A percentile compares a stretch with the other conserved stretches of the same genome.
phyloP scores from a whole-genome alignment of 2,113 vertebrate genomes.

The Pseudopipra pipra region DNA sequence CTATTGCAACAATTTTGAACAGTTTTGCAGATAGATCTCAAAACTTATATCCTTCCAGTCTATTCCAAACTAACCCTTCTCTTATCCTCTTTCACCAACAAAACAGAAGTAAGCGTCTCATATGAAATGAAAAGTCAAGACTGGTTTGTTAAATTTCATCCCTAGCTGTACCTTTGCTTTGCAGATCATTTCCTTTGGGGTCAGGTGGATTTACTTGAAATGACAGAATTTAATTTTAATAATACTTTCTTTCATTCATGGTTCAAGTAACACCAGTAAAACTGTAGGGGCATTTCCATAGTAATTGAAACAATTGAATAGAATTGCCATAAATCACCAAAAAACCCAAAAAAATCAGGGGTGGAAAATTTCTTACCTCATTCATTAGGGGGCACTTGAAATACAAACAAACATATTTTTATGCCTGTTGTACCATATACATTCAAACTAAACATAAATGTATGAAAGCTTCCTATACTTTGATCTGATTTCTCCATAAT shows the following conservation, averaged over 20 bases:
- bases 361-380: neutral
- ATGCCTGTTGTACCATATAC: neutral
- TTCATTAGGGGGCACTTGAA: neutral
- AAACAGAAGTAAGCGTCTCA: neutral
- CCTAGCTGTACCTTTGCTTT: neutral
- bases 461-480: neutral
- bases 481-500: neutral
- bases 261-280: neutral
- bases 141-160: neutral
- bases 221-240: neutral
- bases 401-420: neutral
- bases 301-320: neutral
- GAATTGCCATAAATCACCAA: neutral
- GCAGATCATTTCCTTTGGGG: neutral
- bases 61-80: neutral
- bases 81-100: neutral
- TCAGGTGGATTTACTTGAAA: neutral
- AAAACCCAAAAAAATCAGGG: neutral
- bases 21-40: neutral
- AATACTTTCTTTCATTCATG: neutral
- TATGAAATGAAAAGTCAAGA: neutral
- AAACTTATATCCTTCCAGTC: neutral
- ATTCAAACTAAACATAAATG: neutral
- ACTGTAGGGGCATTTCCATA: neutral
- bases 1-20: neutral